These are phyloP conservation scores for Cinclus mexicanus DNA, from an alignment of 2,113 vertebrate genomes.

Conservation along the genomic window DNA sequence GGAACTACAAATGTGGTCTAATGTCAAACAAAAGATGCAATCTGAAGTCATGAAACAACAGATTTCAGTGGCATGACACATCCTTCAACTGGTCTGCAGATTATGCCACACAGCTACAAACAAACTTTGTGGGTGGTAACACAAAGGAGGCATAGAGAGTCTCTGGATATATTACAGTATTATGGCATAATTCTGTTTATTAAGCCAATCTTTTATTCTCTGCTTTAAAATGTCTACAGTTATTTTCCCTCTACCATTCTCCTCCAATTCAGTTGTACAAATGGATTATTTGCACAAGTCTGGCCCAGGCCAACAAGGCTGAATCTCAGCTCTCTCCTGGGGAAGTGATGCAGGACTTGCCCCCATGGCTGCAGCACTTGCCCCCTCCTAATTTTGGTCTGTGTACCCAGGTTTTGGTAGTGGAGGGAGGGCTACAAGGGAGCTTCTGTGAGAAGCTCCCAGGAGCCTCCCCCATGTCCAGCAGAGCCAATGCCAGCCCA, in stretches of 20 bases:
- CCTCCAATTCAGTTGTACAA: background rate
- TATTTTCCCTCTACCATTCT: background rate
- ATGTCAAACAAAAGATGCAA: slow-evolving; percentile 9
- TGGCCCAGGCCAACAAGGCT: background rate
- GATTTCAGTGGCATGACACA: slow-evolving; percentile 14
- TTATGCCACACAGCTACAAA: slow-evolving; percentile 15
- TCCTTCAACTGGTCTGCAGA: slow-evolving; percentile 12
- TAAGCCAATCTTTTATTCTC: slow-evolving; percentile 6
- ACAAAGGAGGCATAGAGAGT: background rate
- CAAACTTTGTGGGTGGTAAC: slow-evolving; percentile 50
- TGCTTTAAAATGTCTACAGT: background rate
- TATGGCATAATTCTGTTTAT: background rate
- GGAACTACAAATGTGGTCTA: background rate
- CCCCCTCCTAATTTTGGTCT: background rate
- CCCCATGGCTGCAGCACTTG: background rate
- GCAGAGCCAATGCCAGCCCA: background rate
- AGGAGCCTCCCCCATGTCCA: background rate
- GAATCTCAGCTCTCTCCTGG: background rate
- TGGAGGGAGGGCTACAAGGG: no score
- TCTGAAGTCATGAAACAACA: slow-evolving; percentile 4
- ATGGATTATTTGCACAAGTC: background rate
- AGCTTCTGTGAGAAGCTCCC: background rate
- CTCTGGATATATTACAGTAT: slow-evolving; percentile 31
- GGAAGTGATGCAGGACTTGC: background rate
- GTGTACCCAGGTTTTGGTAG: background rate